phyloP scores from a whole-genome alignment of 1,140 invertebrate species.

The Calephelis virginiensis region DNA sequence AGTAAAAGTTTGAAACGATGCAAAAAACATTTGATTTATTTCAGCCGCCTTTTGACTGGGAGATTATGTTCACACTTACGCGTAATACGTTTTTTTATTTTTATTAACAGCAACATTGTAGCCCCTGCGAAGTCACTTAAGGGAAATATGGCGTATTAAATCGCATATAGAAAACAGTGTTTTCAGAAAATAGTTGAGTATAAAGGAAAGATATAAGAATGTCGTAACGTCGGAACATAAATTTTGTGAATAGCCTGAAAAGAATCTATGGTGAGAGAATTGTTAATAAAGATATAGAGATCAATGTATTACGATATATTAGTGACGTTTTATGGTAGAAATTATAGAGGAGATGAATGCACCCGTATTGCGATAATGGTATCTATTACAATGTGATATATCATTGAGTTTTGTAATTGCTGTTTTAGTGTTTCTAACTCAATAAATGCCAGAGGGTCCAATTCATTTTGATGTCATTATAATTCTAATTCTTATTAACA shows the following conservation, averaged over 20 bases:
- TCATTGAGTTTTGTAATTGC: constrained; percentile 10
- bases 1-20: constrained; percentile 48
- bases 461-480: not conserved
- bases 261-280: constrained; percentile 70
- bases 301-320: constrained; percentile 70
- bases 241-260: constrained; percentile 68
- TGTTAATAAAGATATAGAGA: constrained; percentile 76
- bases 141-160: constrained; percentile 73
- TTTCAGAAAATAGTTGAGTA: constrained; percentile 73
- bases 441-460: not conserved
- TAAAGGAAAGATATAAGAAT: constrained; percentile 70
- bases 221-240: constrained; percentile 71
- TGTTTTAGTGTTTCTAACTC: constrained; percentile 9
- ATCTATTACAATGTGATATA: constrained; percentile 10
- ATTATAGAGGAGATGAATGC: constrained; percentile 62
- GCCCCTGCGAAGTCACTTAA: constrained; percentile 61
- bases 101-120: constrained; percentile 71
- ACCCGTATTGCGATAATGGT: constrained; percentile 44
- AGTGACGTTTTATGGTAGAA: constrained; percentile 64
- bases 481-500: not conserved
- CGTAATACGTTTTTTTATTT: constrained; percentile 53
- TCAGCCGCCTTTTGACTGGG: constrained; percentile 48
- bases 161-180: constrained; percentile 74
- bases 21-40: constrained; percentile 71
- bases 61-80: constrained; percentile 64